These are phyloP conservation scores for Hoplodrina blanda DNA, from an alignment of 2,888 invertebrate species.

Conservation along the genomic window DNA sequence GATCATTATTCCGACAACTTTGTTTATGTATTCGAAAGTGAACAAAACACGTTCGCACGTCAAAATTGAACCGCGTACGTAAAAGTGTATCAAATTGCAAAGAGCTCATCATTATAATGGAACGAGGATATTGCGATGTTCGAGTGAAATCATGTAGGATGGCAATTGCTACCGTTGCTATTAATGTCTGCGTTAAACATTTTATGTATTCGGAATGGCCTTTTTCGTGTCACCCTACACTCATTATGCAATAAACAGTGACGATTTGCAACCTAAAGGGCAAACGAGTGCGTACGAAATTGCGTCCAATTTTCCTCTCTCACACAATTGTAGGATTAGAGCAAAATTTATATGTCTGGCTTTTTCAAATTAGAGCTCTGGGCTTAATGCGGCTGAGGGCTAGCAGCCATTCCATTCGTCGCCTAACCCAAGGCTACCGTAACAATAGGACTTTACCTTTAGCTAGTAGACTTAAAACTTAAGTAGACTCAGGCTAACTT, in stretches of 20 bases:
- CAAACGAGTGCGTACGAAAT: constrained; percentile 81
- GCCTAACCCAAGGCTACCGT: constrained; percentile 72
- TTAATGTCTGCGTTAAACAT: constrained; percentile 62
- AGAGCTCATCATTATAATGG: constrained; percentile 69
- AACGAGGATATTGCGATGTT: constrained; percentile 63
- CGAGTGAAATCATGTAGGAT: constrained; percentile 66
- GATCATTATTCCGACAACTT: constrained; percentile 53
- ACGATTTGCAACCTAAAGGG: constrained; percentile 83
- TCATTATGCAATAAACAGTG: constrained; percentile 83
- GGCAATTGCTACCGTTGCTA: constrained; percentile 66
- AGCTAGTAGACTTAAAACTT: constrained; percentile 45
- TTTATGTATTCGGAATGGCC: constrained; percentile 69
- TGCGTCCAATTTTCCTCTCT: constrained; percentile 85
- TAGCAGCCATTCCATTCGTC: constrained; percentile 79
- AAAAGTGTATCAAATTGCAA: constrained; percentile 85
- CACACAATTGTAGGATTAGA: constrained; percentile 87
- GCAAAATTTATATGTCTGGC: constrained; percentile 89
- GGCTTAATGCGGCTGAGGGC: constrained; percentile 82
- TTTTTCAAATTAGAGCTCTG: constrained; percentile 87
- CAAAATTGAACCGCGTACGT: constrained; percentile 72
- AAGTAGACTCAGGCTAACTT: constrained; percentile 44
- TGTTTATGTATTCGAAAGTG: constrained; percentile 68
- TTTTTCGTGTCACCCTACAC: constrained; percentile 73
- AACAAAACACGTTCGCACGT: constrained; percentile 71
- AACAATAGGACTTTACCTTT: constrained; percentile 72